phyloP scores from a whole-genome alignment of 2,113 vertebrate genomes.

The Collichthys lucidus region DNA sequence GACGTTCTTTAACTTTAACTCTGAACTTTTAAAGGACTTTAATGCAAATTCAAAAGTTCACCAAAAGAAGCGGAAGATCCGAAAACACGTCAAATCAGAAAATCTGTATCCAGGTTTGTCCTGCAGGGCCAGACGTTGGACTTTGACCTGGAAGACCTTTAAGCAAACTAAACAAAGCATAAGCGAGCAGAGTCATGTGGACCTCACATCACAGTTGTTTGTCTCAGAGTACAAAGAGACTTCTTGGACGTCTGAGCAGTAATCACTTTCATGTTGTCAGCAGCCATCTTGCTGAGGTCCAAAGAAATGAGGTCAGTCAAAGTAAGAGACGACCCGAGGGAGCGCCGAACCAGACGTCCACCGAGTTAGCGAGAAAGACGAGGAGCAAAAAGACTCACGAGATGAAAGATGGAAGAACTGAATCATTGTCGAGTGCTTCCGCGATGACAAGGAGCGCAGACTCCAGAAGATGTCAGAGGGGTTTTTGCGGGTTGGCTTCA shows the following conservation, averaged over 20 bases:
- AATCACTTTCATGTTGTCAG: conserved; percentile 8
- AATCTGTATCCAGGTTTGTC: too few species aligned
- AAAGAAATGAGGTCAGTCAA: conserved; percentile 11
- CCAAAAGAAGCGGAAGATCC: too few species aligned
- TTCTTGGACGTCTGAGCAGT: conserved; percentile 2
- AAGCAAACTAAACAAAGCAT: too few species aligned
- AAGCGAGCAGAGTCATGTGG: too few species aligned
- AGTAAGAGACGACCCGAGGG: neutral
- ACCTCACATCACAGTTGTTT: too few species aligned
- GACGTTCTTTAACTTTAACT: too few species aligned
- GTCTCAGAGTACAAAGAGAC: too few species aligned
- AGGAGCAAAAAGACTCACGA: neutral
- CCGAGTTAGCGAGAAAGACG: neutral
- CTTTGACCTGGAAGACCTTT: too few species aligned
- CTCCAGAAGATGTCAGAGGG: conserved; percentile 8
- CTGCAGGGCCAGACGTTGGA: too few species aligned
- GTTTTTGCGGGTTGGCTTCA: conserved; percentile 4
- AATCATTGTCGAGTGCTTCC: neutral
- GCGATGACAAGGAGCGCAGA: conserved; percentile 3
- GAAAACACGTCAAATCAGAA: too few species aligned
- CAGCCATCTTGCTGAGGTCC: neutral
- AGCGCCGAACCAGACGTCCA: neutral
- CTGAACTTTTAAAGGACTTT: too few species aligned
- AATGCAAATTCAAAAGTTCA: too few species aligned
- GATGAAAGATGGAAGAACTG: neutral